Evolutionary conservation across 2,113 vertebrate genomes (phyloP).

Genomic region (Neodon shergylaensis): DNA sequence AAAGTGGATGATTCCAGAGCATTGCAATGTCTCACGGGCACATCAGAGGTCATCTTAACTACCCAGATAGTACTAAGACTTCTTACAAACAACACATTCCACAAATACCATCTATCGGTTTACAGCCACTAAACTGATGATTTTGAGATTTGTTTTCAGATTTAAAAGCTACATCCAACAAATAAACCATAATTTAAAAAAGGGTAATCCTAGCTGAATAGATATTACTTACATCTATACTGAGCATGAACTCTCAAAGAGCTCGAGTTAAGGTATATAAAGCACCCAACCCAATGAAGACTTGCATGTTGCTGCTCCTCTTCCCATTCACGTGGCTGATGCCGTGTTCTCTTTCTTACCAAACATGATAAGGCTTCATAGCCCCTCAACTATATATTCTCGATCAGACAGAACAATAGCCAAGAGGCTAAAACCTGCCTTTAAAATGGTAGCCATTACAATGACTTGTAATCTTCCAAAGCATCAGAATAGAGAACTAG

Average conservation of each 20-base stretch:
- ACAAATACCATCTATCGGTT: neutral
- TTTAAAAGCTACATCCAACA: neutral
- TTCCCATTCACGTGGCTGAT: neutral
- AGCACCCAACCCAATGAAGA: neutral
- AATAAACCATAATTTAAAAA: neutral
- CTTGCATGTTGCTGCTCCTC: neutral
- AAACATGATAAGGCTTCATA: neutral
- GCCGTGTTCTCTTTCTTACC: neutral
- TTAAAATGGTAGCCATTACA: neutral
- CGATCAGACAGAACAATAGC: neutral
- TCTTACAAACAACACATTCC: constrained; percentile 27
- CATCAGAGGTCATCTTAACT: constrained; percentile 55
- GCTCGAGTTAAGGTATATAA: neutral
- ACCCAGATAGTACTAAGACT: constrained; percentile 1
- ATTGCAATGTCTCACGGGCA: neutral
- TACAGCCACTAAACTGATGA: constrained; percentile 5
- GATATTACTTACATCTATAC: neutral
- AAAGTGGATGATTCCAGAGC: constrained; percentile 50
- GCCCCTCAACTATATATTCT: neutral
- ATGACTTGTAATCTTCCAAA: neutral
- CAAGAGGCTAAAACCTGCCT: neutral
- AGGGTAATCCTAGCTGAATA: neutral
- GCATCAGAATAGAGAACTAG: neutral
- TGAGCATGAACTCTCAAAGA: neutral
- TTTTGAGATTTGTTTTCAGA: constrained; percentile 7